These are phyloP conservation scores for Odontophorus gujanensis DNA, from an alignment of 2,113 vertebrate species.

Conservation along the genomic window DNA sequence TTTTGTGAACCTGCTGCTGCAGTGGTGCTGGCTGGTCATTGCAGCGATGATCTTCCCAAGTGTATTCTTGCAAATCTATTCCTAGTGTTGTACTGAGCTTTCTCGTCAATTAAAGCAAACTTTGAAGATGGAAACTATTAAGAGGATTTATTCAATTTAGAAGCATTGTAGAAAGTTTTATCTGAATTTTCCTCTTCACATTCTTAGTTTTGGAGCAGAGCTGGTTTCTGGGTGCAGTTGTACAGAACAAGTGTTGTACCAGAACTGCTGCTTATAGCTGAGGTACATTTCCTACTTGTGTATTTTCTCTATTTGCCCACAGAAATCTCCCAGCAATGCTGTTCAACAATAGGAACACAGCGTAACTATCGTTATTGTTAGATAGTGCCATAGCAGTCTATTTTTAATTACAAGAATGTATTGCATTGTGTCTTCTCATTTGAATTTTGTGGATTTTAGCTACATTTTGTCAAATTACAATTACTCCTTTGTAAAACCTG, in stretches of 20 bases:
- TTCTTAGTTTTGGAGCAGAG: background rate
- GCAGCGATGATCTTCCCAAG: background rate
- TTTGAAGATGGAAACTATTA: background rate
- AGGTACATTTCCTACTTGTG: background rate
- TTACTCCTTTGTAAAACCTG: background rate
- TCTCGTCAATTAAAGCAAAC: background rate
- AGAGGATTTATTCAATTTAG: background rate
- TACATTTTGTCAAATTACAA: constrained; percentile 22
- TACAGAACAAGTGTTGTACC: background rate
- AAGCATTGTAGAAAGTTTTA: background rate
- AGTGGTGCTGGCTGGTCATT: background rate
- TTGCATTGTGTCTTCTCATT: background rate
- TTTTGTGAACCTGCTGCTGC: background rate
- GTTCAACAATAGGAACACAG: background rate
- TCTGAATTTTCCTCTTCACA: background rate
- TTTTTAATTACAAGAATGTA: constrained; percentile 6
- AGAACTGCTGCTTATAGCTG: background rate
- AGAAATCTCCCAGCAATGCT: background rate
- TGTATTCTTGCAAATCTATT: background rate
- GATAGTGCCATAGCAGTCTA: background rate
- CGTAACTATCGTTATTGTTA: background rate
- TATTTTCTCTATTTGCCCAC: background rate
- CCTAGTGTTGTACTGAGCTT: background rate
- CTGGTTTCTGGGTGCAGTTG: background rate
- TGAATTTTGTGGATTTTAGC: constrained; percentile 26